These are phyloP conservation scores for Rhagophthalmus giganteus DNA, from an alignment of 2,888 invertebrate genomes.

Conservation along the genomic window DNA sequence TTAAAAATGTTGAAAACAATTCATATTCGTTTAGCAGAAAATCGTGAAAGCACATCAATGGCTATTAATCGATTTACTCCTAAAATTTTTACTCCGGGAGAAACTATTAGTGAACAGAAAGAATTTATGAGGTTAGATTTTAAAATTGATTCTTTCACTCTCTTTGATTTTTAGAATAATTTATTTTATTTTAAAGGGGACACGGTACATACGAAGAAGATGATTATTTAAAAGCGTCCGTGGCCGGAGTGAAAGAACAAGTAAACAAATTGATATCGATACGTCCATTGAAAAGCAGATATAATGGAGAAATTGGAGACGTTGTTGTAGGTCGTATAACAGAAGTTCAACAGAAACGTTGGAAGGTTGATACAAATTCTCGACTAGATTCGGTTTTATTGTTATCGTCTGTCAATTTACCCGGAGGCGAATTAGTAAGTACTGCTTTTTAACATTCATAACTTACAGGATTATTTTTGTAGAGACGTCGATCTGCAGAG, in stretches of 20 bases:
- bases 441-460: no score
- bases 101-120: constrained; percentile 79
- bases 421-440: constrained; percentile 91
- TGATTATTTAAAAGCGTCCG: constrained; percentile 84
- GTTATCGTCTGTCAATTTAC: constrained; percentile 92
- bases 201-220: constrained; percentile 94
- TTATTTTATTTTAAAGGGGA: constrained; percentile 69
- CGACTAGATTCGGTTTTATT: constrained; percentile 84
- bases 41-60: constrained; percentile 65
- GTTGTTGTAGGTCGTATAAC: constrained; percentile 93
- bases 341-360: constrained; percentile 91
- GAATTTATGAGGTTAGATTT: constrained; percentile 77
- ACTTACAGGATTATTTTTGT: no score
- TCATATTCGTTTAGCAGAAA: constrained; percentile 65
- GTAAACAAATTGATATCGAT: constrained; percentile 95
- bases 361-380: constrained; percentile 95
- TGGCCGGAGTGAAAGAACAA: constrained; percentile 91
- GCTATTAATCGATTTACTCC: constrained; percentile 63
- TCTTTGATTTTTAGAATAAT: no score
- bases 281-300: constrained; percentile 86
- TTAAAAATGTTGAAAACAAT: constrained; percentile 61
- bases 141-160: no score
- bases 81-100: constrained; percentile 81
- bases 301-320: constrained; percentile 93
- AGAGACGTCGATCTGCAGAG: constrained; percentile 88